phyloP scores from a whole-genome alignment of 2,113 vertebrate genomes.

The Notiomystis cincta region DNA sequence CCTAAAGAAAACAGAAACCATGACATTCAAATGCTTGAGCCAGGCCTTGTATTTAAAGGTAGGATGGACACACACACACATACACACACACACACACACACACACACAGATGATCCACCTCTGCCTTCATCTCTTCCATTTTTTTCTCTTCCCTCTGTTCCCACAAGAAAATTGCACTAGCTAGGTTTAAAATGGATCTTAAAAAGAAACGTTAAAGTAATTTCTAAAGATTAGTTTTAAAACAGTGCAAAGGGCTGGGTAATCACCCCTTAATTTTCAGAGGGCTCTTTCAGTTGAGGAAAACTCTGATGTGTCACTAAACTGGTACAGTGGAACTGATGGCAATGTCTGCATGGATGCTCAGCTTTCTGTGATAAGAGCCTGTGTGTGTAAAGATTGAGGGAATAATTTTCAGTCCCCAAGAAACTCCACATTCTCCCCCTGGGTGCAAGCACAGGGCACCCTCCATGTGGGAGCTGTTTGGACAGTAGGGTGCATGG shows the following conservation, averaged over 20 bases:
- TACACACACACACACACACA: background rate
- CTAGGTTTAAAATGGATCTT: background rate
- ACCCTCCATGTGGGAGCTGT: background rate
- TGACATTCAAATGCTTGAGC: background rate
- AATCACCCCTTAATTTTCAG: background rate
- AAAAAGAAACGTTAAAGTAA: background rate
- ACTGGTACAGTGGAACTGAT: background rate
- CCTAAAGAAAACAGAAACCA: background rate
- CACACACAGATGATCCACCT: background rate
- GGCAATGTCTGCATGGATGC: background rate
- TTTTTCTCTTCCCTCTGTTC: background rate
- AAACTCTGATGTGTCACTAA: background rate
- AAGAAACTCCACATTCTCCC: background rate
- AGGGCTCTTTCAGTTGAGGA: background rate
- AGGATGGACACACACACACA: background rate
- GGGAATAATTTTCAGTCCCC: background rate
- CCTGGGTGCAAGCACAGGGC: rapidly evolving
- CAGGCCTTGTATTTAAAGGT: background rate
- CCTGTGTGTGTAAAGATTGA: background rate
- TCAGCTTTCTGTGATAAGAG: background rate
- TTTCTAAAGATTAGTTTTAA: background rate
- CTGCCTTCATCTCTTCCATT: background rate
- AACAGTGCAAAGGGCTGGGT: background rate
- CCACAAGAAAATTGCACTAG: background rate
- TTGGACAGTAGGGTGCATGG: background rate